Evolutionary conservation across 2,888 invertebrate species (phyloP).

Genomic region (Alsophila aescularia): DNA sequence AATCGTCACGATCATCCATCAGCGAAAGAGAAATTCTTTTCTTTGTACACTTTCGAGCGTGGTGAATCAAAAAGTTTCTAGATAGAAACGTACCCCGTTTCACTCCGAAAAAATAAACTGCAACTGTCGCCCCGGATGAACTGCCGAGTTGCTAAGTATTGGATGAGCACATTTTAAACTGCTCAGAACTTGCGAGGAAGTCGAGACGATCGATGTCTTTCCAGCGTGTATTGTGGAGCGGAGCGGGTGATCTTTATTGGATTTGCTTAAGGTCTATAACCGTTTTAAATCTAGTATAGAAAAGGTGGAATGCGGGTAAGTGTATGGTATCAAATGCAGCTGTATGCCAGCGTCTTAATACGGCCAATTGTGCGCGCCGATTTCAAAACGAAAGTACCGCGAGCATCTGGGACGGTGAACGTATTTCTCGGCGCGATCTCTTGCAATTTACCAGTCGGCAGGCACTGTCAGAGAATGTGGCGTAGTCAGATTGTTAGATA

Average conservation of each 20-base stretch:
- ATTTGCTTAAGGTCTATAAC: constrained; percentile 14
- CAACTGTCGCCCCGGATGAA: constrained; percentile 3
- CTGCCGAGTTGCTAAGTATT: constrained; percentile 3
- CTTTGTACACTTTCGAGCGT: constrained; percentile 50
- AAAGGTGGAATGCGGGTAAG: constrained; percentile 63
- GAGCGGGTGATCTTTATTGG: constrained; percentile 14
- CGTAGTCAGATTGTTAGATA: constrained; percentile 73
- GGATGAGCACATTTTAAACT: not conserved
- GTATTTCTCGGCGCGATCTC: constrained; percentile 81
- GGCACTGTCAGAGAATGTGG: constrained; percentile 71
- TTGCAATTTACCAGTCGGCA: constrained; percentile 75
- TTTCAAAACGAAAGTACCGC: constrained; percentile 84
- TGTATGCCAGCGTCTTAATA: constrained; percentile 74
- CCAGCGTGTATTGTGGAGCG: constrained; percentile 2
- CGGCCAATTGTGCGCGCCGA: constrained; percentile 83
- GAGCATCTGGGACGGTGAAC: constrained; percentile 84
- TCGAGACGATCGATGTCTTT: constrained; percentile 6
- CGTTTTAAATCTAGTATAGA: constrained; percentile 19
- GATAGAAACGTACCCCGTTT: constrained; percentile 23
- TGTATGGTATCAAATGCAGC: constrained; percentile 54
- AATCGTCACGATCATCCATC: constrained; percentile 56
- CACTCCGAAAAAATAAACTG: constrained; percentile 17
- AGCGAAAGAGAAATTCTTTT: constrained; percentile 51
- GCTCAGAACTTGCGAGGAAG: not conserved
- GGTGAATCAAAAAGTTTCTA: constrained; percentile 38